Base-by-base conservation (phyloP, 2,888 invertebrate genomes). In the Biston stratarius region DNA sequence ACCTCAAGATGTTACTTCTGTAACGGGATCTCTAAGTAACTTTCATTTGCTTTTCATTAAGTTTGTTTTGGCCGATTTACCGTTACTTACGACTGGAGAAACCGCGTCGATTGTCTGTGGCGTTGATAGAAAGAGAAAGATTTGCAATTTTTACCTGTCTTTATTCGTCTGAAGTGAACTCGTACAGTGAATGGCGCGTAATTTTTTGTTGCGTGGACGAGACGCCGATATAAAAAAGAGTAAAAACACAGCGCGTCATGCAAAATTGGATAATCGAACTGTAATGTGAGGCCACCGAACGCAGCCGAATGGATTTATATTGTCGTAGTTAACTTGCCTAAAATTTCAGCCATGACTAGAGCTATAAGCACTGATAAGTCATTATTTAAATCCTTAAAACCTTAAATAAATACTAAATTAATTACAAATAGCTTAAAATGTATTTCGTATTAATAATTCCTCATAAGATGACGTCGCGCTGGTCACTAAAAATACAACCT, bases 251-350 rank as follows among this genome's bases (percentile, higher is more conserved):
- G 77, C 81, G 79, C 77, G 83, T 83, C 88, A 88, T 82, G 77
- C 82, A 83, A 89, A 91, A 89, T 86, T 91, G 79, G 91, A 90
- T 87, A 90, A 88, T 90, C 90, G 90, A 91, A 91, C 92, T 80
- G 84, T 88, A 82, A 38, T 77, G 79, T 79, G 86, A 85, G 89
- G 83, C 88, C 86, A 88, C 80, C 83, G 84, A 89, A 87, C 84
- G 86, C 79, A 77, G 79, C n/a, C 78, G 77, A 77, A 74, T 78
- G 76, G 73, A 47, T 47, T 53, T 77, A 73, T 74, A 77, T 79
- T 78, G 75, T 58, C 45, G 40, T 42, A 42, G 42, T 15, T 40
- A 42, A 55, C 7, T 11, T 42, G 55, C 40, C 55, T n/a, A 36
- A n/a, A 14, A 36, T 51, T 52, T 52, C 6, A 52, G 36, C 53